Evolutionary conservation across 2,888 invertebrate genomes (phyloP).

Genomic region (Cheilosia urbana): DNA sequence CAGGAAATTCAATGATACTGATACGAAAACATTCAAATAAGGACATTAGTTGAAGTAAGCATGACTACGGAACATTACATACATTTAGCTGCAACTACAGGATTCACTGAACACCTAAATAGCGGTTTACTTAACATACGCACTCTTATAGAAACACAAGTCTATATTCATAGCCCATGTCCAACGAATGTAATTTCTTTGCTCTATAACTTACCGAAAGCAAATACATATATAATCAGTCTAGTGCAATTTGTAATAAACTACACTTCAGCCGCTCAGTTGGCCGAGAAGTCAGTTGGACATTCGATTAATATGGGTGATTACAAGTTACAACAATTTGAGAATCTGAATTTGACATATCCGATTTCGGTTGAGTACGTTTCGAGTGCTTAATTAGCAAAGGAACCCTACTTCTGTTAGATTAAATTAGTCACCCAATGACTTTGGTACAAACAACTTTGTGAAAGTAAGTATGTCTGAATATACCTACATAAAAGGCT

Average conservation of each 20-base stretch:
- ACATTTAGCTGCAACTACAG: too few relatives aligned
- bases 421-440: conserved; percentile 24
- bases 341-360: conserved; percentile 19
- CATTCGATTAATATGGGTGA: conserved; percentile 10
- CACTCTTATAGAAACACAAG: too few relatives aligned
- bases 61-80: too few relatives aligned
- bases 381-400: conserved; percentile 37
- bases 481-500: neutral
- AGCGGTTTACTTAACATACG: too few relatives aligned
- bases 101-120: too few relatives aligned
- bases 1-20: too few relatives aligned
- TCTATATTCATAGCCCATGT: too few relatives aligned
- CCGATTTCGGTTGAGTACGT: conserved; percentile 31
- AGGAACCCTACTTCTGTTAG: conserved; percentile 3
- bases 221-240: neutral
- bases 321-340: neutral
- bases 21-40: too few relatives aligned
- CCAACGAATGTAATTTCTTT: too few relatives aligned
- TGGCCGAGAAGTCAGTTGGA: neutral
- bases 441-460: conserved; percentile 6
- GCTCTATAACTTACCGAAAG: neutral
- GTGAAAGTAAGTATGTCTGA: neutral
- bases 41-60: too few relatives aligned
- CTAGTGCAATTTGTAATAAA: neutral
- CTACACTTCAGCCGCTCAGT: neutral